Conservation (phyloP, 2,888 invertebrate species). For the Anthoptus insignis region DNA sequence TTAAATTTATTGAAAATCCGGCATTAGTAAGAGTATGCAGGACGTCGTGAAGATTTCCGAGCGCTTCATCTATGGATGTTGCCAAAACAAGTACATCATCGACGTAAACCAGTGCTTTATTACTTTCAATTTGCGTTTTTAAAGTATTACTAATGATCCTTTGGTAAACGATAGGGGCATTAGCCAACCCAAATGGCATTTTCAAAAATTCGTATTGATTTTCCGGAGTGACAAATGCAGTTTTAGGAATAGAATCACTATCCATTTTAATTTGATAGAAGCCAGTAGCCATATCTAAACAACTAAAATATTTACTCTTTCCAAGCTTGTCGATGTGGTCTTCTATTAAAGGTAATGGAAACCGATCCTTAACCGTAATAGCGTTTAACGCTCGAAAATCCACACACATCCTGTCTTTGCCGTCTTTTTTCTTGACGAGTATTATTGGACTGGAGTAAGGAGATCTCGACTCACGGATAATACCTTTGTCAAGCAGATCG, state of each 20-base stretch:
- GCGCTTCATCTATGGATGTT: background rate
- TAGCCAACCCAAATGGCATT: slow-evolving; percentile 12
- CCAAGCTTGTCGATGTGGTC: slow-evolving; percentile 54
- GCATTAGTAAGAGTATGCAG: background rate
- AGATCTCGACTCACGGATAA: background rate
- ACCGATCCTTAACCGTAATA: slow-evolving; percentile 37
- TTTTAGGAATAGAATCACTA: slow-evolving; percentile 53
- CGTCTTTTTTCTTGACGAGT: slow-evolving; percentile 12
- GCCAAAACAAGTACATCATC: slow-evolving; percentile 34
- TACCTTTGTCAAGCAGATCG: background rate
- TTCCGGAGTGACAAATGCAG: slow-evolving; percentile 58
- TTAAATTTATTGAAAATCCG: slow-evolving; percentile 17
- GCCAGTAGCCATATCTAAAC: slow-evolving; percentile 55
- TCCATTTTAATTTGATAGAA: slow-evolving; percentile 58
- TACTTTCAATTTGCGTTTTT: background rate
- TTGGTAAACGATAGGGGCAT: slow-evolving; percentile 30
- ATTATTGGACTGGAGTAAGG: slow-evolving; percentile 12
- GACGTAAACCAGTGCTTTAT: slow-evolving; percentile 30
- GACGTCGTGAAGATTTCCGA: background rate
- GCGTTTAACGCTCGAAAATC: slow-evolving; percentile 23
- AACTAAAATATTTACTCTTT: slow-evolving; percentile 50
- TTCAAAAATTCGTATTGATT: slow-evolving; percentile 57
- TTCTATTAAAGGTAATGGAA: slow-evolving; percentile 59
- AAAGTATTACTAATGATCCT: slow-evolving; percentile 20
- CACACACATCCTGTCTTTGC: slow-evolving; percentile 15